Conservation (phyloP, 2,888 invertebrate species). For the Ellobium chinense region DNA sequence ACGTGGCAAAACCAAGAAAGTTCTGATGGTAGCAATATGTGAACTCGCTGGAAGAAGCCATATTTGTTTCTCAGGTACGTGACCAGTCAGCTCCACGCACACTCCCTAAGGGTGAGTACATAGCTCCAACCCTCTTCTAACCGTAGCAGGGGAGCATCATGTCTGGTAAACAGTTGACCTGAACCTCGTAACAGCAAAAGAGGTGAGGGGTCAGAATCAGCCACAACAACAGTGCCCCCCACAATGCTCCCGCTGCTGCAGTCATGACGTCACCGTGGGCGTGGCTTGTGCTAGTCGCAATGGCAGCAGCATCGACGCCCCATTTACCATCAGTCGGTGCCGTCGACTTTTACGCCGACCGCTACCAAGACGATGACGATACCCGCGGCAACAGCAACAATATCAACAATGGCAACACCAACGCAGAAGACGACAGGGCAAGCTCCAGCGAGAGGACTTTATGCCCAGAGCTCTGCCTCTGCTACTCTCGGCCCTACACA, state of each 20-base stretch:
- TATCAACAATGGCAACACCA: neutral
- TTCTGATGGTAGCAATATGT: too few species aligned
- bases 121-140: too few species aligned
- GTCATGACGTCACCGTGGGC: constrained; percentile 20
- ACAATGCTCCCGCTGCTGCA: neutral
- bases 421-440: neutral
- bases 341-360: neutral
- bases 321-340: neutral
- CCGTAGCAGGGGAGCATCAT: too few species aligned
- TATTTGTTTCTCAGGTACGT: too few species aligned
- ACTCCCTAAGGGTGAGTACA: too few species aligned
- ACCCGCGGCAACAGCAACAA: neutral
- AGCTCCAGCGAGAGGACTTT: neutral
- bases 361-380: constrained; percentile 12
- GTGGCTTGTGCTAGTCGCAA: constrained; percentile 14
- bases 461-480: constrained; percentile 49
- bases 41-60: too few species aligned
- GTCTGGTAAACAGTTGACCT: too few species aligned
- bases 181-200: too few species aligned
- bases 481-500: constrained; percentile 30
- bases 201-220: neutral
- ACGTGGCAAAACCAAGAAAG: too few species aligned
- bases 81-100: too few species aligned
- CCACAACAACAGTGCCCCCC: neutral
- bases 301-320: neutral